A percentile compares a stretch with the other conserved stretches of the same genome.
phyloP scores from a whole-genome alignment of 2,113 vertebrate genomes.

The Lophotis ruficrista region DNA sequence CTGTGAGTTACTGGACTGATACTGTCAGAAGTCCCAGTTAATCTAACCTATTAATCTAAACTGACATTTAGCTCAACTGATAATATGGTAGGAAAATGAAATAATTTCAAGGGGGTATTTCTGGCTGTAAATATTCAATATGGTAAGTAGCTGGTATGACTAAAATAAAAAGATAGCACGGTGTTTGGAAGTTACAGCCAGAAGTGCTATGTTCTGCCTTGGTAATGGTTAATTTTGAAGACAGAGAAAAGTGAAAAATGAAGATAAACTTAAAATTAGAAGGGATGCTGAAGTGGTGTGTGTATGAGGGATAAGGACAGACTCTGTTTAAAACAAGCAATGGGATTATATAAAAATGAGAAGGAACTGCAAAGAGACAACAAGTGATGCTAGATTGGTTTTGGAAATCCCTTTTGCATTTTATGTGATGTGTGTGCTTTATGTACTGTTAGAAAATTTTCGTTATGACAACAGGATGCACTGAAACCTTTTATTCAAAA shows the following conservation, averaged over 20 bases:
- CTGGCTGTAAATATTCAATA: not conserved
- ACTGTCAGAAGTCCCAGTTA: not conserved
- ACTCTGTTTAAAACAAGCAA: not conserved
- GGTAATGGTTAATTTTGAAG: not conserved
- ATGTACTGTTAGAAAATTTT: not conserved
- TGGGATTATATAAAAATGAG: no score
- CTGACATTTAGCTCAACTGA: not conserved
- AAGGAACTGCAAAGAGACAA: not conserved
- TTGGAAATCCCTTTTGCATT: not conserved
- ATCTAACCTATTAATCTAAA: not conserved
- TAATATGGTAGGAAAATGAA: not conserved
- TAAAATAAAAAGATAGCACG: not conserved
- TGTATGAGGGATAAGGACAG: not conserved
- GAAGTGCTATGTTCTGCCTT: not conserved
- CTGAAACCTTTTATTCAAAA: not conserved
- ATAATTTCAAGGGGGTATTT: not conserved
- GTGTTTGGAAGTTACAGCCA: not conserved
- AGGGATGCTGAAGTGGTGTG: not conserved
- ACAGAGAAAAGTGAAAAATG: not conserved
- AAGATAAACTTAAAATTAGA: not conserved
- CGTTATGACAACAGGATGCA: not conserved
- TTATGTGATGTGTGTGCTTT: not conserved
- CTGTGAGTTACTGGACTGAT: not conserved
- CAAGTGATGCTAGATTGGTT: not conserved
- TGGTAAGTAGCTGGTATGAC: not conserved